Conservation (phyloP, 1,140 invertebrate genomes). For the Diabrotica virgifera region DNA sequence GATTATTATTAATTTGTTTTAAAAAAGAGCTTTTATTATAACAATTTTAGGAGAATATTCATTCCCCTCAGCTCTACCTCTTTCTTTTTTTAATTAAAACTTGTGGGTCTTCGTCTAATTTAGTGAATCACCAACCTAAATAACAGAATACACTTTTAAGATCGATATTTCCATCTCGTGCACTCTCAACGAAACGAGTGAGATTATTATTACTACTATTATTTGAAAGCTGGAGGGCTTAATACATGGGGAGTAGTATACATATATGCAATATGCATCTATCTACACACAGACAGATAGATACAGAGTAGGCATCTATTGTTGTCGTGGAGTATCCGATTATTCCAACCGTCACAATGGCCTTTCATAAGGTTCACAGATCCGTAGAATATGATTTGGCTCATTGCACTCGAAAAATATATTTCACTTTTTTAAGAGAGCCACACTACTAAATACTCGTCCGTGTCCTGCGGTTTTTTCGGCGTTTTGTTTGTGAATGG, state of each 20-base stretch:
- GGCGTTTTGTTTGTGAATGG: constrained; percentile 15
- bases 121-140: background rate
- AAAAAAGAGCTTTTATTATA: too few species aligned
- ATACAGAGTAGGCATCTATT: constrained; percentile 39
- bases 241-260: constrained; percentile 8
- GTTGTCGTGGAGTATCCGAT: constrained; percentile 39
- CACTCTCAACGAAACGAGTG: constrained; percentile 3
- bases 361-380: constrained; percentile 41
- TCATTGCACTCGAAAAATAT: constrained; percentile 48
- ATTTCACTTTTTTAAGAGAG: constrained; percentile 40
- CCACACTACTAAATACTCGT: constrained; percentile 29
- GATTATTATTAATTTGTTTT: too few species aligned
- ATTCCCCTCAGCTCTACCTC: too few species aligned
- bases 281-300: constrained; percentile 20
- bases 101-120: too few species aligned
- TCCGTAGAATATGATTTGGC: constrained; percentile 47
- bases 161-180: constrained; percentile 2
- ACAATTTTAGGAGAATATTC: too few species aligned
- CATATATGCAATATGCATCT: constrained; percentile 17
- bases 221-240: constrained; percentile 8
- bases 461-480: constrained; percentile 33
- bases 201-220: constrained; percentile 23
- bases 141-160: background rate
- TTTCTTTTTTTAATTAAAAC: too few species aligned
- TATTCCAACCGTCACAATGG: constrained; percentile 35